These are phyloP conservation scores for Darevskia mixta DNA, from an alignment of 2,797 vertebrate species.

Conservation along the genomic window DNA sequence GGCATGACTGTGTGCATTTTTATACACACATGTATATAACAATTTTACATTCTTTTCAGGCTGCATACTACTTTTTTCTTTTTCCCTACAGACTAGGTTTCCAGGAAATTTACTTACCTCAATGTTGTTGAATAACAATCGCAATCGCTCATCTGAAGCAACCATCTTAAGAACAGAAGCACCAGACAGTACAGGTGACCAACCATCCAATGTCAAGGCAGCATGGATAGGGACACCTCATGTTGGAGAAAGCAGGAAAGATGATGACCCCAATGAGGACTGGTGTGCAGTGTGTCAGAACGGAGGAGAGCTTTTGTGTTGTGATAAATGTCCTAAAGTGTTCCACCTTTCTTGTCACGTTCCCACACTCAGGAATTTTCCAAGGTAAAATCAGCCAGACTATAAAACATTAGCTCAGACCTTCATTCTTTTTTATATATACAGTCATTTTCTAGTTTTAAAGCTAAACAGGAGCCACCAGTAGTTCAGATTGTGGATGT, in stretches of 20 bases:
- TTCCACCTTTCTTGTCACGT: constrained; percentile 86
- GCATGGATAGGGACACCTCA: constrained; percentile 73
- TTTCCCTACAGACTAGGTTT: constrained; percentile 73
- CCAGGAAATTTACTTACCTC: constrained; percentile 80
- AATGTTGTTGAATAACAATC: constrained; percentile 76
- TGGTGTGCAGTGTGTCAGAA: constrained; percentile 88
- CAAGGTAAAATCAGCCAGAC: constrained; percentile 75
- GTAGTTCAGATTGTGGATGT: background rate
- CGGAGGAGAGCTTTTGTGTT: constrained; percentile 84
- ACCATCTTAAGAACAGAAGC: constrained; percentile 75
- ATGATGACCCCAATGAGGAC: constrained; percentile 86
- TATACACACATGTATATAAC: background rate
- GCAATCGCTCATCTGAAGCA: constrained; percentile 72
- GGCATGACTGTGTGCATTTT: background rate
- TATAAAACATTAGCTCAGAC: constrained; percentile 10
- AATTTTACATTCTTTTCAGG: background rate
- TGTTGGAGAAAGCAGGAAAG: constrained; percentile 76
- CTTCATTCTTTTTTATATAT: background rate
- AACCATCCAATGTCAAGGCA: constrained; percentile 65
- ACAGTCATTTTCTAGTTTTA: background rate
- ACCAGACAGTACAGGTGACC: constrained; percentile 83
- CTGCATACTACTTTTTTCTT: background rate
- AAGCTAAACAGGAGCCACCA: constrained; percentile 1
- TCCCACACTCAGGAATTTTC: constrained; percentile 81
- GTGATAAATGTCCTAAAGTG: constrained; percentile 86